These are phyloP conservation scores for Pangasianodon hypophthalmus DNA, from an alignment of 2,113 vertebrate species.

Conservation along the genomic window DNA sequence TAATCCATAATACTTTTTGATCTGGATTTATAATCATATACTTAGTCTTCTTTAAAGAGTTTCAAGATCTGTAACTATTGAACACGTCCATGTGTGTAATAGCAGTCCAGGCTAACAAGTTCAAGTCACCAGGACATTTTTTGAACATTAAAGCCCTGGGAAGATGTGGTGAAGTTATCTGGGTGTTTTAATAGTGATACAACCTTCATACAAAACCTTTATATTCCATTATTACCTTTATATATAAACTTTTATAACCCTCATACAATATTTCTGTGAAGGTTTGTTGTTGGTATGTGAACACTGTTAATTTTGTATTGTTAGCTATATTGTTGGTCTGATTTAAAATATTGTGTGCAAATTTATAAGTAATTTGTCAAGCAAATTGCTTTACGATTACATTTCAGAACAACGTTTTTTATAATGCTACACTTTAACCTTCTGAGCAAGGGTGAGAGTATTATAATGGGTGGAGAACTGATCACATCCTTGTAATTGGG, in stretches of 20 bases:
- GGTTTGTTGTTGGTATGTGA: no score
- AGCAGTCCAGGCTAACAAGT: neutral
- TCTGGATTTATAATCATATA: no score
- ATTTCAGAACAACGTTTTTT: neutral
- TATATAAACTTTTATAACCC: neutral
- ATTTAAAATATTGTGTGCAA: no score
- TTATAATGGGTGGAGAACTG: neutral
- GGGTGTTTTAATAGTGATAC: neutral
- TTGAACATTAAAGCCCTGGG: neutral
- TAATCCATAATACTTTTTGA: no score
- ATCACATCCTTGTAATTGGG: slow-evolving; percentile 20
- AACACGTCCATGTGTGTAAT: neutral
- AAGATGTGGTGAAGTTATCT: neutral
- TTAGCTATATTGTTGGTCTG: no score
- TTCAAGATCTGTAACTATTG: neutral
- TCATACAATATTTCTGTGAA: neutral
- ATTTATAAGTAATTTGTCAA: neutral
- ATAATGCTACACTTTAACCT: neutral
- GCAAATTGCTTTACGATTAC: neutral
- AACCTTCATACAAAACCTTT: neutral
- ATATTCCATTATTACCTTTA: neutral
- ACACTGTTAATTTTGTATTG: no score
- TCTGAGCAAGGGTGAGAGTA: neutral
- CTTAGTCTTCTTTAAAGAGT: no score
- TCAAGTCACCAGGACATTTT: neutral